Evolutionary conservation across 2,888 invertebrate genomes (phyloP), one percentile per base, ranked within the genome.

Genomic region (Troides helena): DNA sequence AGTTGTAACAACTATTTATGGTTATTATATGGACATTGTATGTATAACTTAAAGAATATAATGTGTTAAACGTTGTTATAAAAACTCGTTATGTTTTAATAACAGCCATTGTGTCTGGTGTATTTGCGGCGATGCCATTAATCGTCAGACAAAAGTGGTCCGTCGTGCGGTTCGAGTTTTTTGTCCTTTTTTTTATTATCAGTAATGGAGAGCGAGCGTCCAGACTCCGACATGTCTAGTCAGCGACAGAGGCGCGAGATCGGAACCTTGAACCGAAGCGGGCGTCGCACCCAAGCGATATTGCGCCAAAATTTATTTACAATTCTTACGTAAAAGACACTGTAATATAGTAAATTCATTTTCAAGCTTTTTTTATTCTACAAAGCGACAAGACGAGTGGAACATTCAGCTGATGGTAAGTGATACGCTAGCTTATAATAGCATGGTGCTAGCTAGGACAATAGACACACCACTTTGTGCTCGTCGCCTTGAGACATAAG

Each of bases 201-300:
- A 56, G 59, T 62, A 63, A 57, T 30, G 46, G 50, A 65, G 57
- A 14, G 23, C 56, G 62, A 65, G 53, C 57, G 62, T 61, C 58
- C 66, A 67, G 70, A 70, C 70, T 70, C 66, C 70, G 66, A 23
- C 69, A 58, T 70, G 70, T 70, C 70, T 70, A 69, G 65, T 65
- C 65, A 62, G 66, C 58, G 66, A 63, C 62, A 60, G 69, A 23
- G 43, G 60, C 58, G 59, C n/a, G 53, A 65, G 57, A 65, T 69
- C 65, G 46, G 62, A 68, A 72, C 75, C 75, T 75, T 75, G 75
- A 74, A 74, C 74, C 69, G 66, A 68, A 59, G 65, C 75, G 74
- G 73, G 57, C 75, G 58, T 72, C 73, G 70, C 86, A 87, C 87
- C 84, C 78, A 80, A 72, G 71, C 72, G 72, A 74, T 73, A 67